phyloP scores from a whole-genome alignment of 2,113 vertebrate genomes.

The Clarias macrocephalus region DNA sequence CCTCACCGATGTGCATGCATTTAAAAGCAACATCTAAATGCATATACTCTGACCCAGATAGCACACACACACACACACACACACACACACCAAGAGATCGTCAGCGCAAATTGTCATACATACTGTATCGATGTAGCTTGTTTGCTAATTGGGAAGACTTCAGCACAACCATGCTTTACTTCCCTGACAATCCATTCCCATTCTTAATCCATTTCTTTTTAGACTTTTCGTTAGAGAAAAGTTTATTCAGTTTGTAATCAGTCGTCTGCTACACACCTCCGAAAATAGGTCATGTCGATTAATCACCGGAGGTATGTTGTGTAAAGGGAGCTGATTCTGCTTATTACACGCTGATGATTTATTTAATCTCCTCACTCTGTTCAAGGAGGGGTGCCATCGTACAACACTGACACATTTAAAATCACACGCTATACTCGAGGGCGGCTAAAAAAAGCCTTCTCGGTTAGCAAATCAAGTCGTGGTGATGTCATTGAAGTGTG shows the following conservation, averaged over 20 bases:
- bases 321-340: not conserved
- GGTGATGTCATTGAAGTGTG: not conserved
- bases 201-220: not conserved
- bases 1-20: conserved; percentile 18
- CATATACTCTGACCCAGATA: conserved; percentile 17
- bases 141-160: conserved; percentile 5
- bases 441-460: not conserved
- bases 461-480: not conserved
- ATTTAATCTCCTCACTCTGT: not conserved
- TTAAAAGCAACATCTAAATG: conserved; percentile 34
- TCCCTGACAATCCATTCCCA: not conserved
- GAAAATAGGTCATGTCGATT: not conserved
- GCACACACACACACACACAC: not conserved
- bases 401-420: not conserved
- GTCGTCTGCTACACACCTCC: not conserved
- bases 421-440: not conserved
- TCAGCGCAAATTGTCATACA: no score
- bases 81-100: not conserved
- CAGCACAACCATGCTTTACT: not conserved
- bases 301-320: not conserved
- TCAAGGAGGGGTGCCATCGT: not conserved
- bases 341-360: not conserved
- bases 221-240: not conserved
- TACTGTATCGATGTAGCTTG: not conserved
- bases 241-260: not conserved